A percentile compares a stretch with the other conserved stretches of the same genome.
Conservation (phyloP, 1,140 invertebrate genomes). For the Trichoplusia ni region DNA sequence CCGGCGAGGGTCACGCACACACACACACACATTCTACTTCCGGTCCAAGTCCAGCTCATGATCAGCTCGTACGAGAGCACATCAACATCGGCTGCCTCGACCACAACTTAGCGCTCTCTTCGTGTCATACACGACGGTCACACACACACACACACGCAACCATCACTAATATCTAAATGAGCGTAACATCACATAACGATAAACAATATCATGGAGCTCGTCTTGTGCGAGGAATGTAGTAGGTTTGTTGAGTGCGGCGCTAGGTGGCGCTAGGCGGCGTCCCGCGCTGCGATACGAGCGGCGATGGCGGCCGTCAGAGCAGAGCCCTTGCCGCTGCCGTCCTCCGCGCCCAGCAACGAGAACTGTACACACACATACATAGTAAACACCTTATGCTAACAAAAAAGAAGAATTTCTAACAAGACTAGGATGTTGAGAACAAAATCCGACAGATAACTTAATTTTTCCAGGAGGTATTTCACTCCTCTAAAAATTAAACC, state of each 20-base stretch:
- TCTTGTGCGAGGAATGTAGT: neutral
- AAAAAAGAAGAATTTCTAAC: too few relatives aligned
- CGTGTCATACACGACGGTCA: too few relatives aligned
- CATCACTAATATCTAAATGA: conserved; percentile 6
- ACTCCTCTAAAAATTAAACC: too few relatives aligned
- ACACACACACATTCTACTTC: conserved; percentile 7
- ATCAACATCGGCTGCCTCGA: too few relatives aligned
- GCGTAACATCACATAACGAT: conserved; percentile 29
- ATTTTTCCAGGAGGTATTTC: too few relatives aligned
- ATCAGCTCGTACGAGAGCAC: too few relatives aligned
- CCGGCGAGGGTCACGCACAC: conserved; percentile 8
- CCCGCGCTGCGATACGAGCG: conserved; percentile 54
- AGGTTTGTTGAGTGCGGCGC: neutral
- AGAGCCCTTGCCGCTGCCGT: conserved; percentile 97
- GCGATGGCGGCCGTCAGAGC: conserved; percentile 97
- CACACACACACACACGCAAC: neutral
- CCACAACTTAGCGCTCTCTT: too few relatives aligned
- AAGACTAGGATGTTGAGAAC: too few relatives aligned
- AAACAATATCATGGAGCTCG: conserved; percentile 19
- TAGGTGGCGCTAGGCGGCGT: conserved; percentile 17
- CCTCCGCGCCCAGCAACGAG: conserved; percentile 95
- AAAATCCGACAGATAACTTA: too few relatives aligned
- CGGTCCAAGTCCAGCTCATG: too few relatives aligned
- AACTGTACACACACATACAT: conserved; percentile 84
- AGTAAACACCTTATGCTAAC: too few relatives aligned